Evolutionary conservation across 2,888 invertebrate species (phyloP).

Genomic region (Torymus texanus): DNA sequence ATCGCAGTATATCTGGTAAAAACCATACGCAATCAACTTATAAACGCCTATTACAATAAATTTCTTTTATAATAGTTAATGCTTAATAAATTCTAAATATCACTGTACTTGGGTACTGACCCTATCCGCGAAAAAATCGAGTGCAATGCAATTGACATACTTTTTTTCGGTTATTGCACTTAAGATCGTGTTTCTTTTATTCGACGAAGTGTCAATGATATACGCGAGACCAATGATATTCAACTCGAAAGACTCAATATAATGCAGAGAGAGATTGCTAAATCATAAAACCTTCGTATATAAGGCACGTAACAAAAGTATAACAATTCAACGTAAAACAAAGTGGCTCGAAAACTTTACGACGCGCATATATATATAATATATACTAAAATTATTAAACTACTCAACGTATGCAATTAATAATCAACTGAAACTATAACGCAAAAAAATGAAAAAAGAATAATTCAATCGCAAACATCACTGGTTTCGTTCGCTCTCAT

Average conservation of each 20-base stretch:
- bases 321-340: background rate
- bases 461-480: conserved; percentile 18
- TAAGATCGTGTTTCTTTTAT: conserved; percentile 37
- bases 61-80: conserved; percentile 40
- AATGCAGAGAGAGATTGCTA: background rate
- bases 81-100: conserved; percentile 56
- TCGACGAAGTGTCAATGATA: conserved; percentile 44
- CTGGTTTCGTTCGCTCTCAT: conserved; percentile 27
- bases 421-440: background rate
- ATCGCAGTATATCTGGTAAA: conserved; percentile 28
- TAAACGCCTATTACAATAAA: conserved; percentile 50
- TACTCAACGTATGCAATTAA: background rate
- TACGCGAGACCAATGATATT: conserved; percentile 46
- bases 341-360: background rate
- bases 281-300: conserved; percentile 21
- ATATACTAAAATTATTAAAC: background rate
- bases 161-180: conserved; percentile 56
- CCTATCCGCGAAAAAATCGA: conserved; percentile 50
- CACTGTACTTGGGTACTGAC: conserved; percentile 52
- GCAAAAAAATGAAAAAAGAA: background rate
- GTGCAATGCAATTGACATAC: conserved; percentile 57
- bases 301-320: conserved; percentile 48
- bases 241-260: conserved; percentile 16
- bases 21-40: conserved; percentile 48
- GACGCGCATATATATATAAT: background rate